A percentile compares a stretch with the other conserved stretches of the same genome.
Conservation (phyloP, 1,140 invertebrate species). For the Copidosoma floridanum region DNA sequence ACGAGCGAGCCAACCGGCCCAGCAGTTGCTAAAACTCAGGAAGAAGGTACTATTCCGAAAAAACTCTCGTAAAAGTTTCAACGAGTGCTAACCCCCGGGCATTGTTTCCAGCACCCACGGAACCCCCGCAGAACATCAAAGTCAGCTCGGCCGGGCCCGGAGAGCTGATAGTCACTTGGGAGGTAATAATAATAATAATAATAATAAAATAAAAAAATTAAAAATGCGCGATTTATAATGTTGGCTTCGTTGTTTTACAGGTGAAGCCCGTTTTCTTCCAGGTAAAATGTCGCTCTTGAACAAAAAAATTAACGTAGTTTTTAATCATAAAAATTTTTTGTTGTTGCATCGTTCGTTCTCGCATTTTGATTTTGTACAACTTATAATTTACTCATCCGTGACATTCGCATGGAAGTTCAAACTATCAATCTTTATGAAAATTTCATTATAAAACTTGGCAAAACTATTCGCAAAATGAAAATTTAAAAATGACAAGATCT, state of each 20-base stretch:
- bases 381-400: conserved; percentile 18
- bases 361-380: background rate
- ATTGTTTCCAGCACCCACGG: conserved; percentile 75
- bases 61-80: no score
- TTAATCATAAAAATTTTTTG: conserved; percentile 4
- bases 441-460: no score
- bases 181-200: no score
- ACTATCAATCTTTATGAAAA: background rate
- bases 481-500: no score
- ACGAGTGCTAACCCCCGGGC: no score
- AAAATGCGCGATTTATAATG: conserved; percentile 16
- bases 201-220: no score
- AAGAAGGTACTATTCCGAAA: no score
- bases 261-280: conserved; percentile 45
- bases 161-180: conserved; percentile 78
- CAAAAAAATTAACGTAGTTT: conserved; percentile 16
- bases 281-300: conserved; percentile 37
- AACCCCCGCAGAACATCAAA: conserved; percentile 75
- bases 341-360: conserved; percentile 6
- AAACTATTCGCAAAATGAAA: no score
- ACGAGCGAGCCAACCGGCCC: conserved; percentile 72
- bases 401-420: conserved; percentile 14
- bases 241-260: conserved; percentile 42
- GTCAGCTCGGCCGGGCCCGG: conserved; percentile 77
- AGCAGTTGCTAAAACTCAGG: conserved; percentile 77